Evolutionary conservation across 2,888 invertebrate genomes (phyloP).

Genomic region (Aproaerema taeniolella): DNA sequence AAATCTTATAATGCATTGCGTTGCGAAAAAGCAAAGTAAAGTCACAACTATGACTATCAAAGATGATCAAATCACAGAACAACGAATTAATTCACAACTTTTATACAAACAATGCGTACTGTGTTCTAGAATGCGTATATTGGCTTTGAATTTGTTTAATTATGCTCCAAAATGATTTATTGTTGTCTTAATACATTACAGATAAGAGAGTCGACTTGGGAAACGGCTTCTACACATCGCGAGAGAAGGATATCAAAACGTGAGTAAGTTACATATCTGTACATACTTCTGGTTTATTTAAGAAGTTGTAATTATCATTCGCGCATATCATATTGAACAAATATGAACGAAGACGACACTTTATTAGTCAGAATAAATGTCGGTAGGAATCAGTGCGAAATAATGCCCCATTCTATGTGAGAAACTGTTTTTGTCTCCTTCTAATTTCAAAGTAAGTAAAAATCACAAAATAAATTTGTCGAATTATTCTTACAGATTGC

Average conservation of each 20-base stretch:
- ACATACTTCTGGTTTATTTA: too few species aligned
- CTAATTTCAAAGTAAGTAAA: too few species aligned
- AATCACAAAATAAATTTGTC: background rate
- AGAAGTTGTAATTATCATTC: background rate
- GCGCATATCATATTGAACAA: constrained; percentile 29
- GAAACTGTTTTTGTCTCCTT: too few species aligned
- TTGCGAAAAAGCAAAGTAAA: too few species aligned
- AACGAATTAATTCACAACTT: too few species aligned
- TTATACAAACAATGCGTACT: too few species aligned
- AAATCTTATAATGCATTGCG: too few species aligned
- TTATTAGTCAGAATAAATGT: constrained; percentile 37
- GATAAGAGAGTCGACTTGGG: constrained; percentile 20
- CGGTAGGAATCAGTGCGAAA: constrained; percentile 26
- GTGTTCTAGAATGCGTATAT: too few species aligned
- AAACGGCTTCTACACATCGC: too few species aligned
- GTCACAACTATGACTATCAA: too few species aligned
- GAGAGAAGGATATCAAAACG: background rate
- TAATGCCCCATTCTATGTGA: constrained; percentile 36
- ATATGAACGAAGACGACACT: constrained; percentile 53
- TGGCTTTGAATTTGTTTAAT: constrained; percentile 5
- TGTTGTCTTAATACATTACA: constrained; percentile 11
- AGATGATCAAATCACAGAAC: too few species aligned
- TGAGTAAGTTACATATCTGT: constrained; percentile 1
- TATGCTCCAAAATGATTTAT: constrained; percentile 10
- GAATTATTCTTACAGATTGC: constrained; percentile 14